Conservation (phyloP, 1,140 invertebrate genomes). For the Caerostris darwini region DNA sequence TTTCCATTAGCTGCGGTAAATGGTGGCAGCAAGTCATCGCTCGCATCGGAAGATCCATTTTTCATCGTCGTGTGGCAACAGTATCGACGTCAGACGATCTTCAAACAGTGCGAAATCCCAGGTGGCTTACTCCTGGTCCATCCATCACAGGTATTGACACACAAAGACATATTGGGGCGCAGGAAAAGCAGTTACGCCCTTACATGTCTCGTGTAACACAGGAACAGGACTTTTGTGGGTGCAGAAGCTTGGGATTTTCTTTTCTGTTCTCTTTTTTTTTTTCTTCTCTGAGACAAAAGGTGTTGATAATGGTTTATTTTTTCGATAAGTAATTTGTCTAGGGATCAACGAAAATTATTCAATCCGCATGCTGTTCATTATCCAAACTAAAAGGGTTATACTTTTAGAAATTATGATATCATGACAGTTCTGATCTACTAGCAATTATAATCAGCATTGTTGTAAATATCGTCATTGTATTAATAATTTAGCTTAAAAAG, state of each 20-base stretch:
- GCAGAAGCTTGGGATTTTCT: background rate
- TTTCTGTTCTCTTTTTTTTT: background rate
- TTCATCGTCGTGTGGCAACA: conserved; percentile 9
- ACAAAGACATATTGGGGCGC: conserved; percentile 39
- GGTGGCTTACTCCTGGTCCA: conserved; percentile 16
- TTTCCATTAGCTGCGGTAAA: conserved; percentile 19
- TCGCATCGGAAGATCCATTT: background rate
- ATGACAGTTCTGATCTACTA: too few relatives aligned
- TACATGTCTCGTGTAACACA: background rate
- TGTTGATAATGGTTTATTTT: background rate
- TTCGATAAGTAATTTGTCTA: background rate
- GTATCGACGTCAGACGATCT: conserved; percentile 26
- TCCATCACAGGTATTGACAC: conserved; percentile 26
- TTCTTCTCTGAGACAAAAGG: background rate
- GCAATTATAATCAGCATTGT: too few relatives aligned
- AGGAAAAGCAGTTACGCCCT: background rate
- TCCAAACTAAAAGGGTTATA: too few relatives aligned
- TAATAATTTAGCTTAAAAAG: too few relatives aligned
- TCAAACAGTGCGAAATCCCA: conserved; percentile 39
- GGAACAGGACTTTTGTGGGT: background rate
- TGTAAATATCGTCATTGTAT: too few relatives aligned
- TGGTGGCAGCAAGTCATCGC: conserved; percentile 33
- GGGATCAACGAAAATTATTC: too few relatives aligned
- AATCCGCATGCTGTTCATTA: too few relatives aligned
- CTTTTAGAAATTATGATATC: too few relatives aligned